Evolutionary conservation across 2,797 vertebrate species (phyloP).

Genomic region (Lepidocolaptes lacrymiger): DNA sequence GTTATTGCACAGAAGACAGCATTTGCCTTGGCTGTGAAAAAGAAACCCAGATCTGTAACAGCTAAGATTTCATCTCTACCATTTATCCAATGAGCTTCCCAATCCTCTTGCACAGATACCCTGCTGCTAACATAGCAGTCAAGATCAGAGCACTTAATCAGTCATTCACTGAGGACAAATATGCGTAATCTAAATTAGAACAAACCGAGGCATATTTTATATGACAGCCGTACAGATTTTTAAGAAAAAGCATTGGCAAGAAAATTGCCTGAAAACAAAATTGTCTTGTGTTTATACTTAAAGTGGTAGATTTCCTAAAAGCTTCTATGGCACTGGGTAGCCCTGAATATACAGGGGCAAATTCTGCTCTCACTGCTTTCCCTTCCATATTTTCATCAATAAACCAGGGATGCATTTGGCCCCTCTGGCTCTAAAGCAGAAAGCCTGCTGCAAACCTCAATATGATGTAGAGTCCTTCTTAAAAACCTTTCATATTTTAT

Average conservation of each 20-base stretch:
- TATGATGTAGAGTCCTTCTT: slow-evolving; percentile 16
- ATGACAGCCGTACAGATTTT: slow-evolving; percentile 59
- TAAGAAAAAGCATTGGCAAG: slow-evolving; percentile 64
- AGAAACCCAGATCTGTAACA: slow-evolving; percentile 51
- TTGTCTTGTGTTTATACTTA: slow-evolving; percentile 44
- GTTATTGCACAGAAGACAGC: slow-evolving; percentile 51
- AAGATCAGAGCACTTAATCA: slow-evolving; percentile 74
- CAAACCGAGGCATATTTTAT: slow-evolving; percentile 66
- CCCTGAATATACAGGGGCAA: background rate
- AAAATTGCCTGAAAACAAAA: slow-evolving; percentile 30
- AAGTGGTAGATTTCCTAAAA: slow-evolving; percentile 23
- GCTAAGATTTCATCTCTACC: slow-evolving; percentile 53
- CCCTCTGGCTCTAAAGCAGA: background rate
- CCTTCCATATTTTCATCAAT: background rate
- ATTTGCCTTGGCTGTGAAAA: slow-evolving; percentile 58
- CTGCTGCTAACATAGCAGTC: slow-evolving; percentile 69
- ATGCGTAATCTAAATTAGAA: slow-evolving; percentile 66
- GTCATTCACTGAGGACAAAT: slow-evolving; percentile 68
- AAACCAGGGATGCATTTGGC: background rate
- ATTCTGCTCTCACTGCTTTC: background rate
- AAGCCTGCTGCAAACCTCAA: slow-evolving; percentile 7
- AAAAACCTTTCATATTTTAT: slow-evolving; percentile 59
- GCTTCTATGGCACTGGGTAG: background rate
- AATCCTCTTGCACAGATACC: slow-evolving; percentile 51
- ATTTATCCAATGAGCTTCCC: slow-evolving; percentile 57